Conservation (phyloP, 2,113 vertebrate species). For the Bubo bubo region DNA sequence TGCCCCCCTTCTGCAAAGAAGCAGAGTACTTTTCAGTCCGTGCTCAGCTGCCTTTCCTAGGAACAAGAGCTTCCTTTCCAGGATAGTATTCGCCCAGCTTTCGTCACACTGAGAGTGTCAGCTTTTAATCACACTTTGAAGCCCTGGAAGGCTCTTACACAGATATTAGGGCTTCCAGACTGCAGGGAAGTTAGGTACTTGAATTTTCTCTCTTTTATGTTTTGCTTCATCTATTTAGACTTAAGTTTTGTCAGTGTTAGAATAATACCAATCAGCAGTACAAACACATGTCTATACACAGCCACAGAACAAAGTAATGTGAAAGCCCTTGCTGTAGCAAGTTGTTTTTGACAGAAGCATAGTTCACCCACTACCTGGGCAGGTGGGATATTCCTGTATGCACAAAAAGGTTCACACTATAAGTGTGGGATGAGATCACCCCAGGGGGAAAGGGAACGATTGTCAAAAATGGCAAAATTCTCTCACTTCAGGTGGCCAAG, state of each 20-base stretch:
- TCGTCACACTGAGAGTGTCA: background rate
- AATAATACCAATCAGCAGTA: background rate
- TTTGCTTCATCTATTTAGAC: background rate
- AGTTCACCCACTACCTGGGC: background rate
- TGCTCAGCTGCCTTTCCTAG: background rate
- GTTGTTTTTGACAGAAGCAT: background rate
- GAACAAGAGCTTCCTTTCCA: background rate
- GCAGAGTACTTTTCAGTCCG: background rate
- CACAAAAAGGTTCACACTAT: background rate
- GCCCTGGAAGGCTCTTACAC: background rate
- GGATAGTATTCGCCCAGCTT: background rate
- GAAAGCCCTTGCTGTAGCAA: background rate
- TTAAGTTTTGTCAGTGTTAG: background rate
- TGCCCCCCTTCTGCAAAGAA: background rate
- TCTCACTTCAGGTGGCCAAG: background rate
- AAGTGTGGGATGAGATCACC: background rate
- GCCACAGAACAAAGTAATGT: background rate
- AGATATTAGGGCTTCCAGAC: background rate
- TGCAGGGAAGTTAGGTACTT: background rate
- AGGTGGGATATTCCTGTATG: background rate
- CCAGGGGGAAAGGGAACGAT: background rate
- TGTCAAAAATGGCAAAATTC: background rate
- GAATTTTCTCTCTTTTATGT: background rate
- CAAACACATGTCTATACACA: background rate
- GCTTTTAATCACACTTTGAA: background rate